Evolutionary conservation across 1,140 invertebrate species (phyloP), one percentile per base, ranked within the genome.

Genomic region (Aphelenchoides fujianensis): DNA sequence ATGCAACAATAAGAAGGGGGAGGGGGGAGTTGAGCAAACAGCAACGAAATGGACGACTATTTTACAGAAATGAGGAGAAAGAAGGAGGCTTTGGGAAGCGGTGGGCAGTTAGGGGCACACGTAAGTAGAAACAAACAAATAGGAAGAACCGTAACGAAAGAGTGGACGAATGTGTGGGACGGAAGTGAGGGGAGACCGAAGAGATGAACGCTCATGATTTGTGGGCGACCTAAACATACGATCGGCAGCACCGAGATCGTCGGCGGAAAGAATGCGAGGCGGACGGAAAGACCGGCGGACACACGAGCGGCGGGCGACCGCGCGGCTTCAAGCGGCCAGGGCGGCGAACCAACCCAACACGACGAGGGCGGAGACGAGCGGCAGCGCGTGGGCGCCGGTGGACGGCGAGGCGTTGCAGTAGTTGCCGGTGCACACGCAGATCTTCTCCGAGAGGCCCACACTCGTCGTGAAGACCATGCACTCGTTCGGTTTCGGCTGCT

Each of bases 71-170:
- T n/a, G n/a, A n/a, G n/a, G n/a, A n/a, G n/a, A n/a, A n/a, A n/a
- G n/a, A n/a, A n/a, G n/a, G n/a, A n/a, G n/a, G n/a, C n/a, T n/a
- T n/a, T n/a, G n/a, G n/a, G n/a, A n/a, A n/a, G n/a, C n/a, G n/a
- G n/a, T n/a, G n/a, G n/a, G n/a, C n/a, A n/a, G n/a, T 48, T 48
- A 48, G 12, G 12, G 23, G 12, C 41, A 48, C 41, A 48, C 41
- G 41, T 48, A 48, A 48, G 23, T 12, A 48, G 12, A 59, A 48
- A 59, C 23, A 59, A 59, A 59, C 23, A 23, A 23, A 59, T 7
- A 59, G 53, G 34, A 59, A 59, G 55, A 59, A 59, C 55, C 55
- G 55, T 59, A 59, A 59, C 28, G 23, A 48, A 48, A 48, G 41
- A 48, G 23, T 48, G 41, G 23, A 48, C n/a, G n/a, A n/a, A n/a